Conservation (phyloP, 2,888 invertebrate species). For the Idaea dimidiata region DNA sequence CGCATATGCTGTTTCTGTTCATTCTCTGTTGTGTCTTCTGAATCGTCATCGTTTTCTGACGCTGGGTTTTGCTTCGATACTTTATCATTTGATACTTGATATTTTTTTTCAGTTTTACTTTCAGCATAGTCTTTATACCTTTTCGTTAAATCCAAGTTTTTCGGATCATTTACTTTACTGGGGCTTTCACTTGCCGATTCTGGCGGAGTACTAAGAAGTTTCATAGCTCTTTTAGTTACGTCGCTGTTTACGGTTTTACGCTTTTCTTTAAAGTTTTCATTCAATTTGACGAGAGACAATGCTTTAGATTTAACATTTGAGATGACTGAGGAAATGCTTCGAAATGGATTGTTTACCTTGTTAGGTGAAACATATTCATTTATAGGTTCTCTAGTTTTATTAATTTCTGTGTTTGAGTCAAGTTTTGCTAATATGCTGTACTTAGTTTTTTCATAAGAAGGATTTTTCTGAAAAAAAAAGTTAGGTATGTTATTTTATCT, state of each 20-base stretch:
- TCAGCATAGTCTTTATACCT: conserved; percentile 4
- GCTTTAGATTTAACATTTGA: conserved; percentile 79
- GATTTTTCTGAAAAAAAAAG: conserved; percentile 65
- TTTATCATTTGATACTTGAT: conserved; percentile 3
- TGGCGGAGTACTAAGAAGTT: conserved; percentile 58
- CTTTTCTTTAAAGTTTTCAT: conserved; percentile 49
- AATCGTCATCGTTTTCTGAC: not conserved
- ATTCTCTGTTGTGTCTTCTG: conserved; percentile 20
- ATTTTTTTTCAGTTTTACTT: conserved; percentile 17
- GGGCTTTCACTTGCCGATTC: conserved; percentile 54
- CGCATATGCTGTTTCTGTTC: conserved; percentile 13
- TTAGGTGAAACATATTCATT: conserved; percentile 55
- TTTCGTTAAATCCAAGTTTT: conserved; percentile 9
- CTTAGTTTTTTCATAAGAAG: conserved; percentile 67
- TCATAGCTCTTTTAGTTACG: conserved; percentile 54
- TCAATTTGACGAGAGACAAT: conserved; percentile 70
- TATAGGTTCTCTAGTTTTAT: conserved; percentile 36
- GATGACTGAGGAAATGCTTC: conserved; percentile 67
- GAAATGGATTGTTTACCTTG: conserved; percentile 48
- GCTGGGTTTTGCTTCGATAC: not conserved
- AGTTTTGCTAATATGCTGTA: conserved; percentile 70
- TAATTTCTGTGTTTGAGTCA: conserved; percentile 52
- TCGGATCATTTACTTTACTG: conserved; percentile 27
- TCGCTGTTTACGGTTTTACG: conserved; percentile 42
- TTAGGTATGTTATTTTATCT: conserved; percentile 14